Evolutionary conservation across 2,113 vertebrate genomes (phyloP).

Genomic region (Pungitius pungitius): DNA sequence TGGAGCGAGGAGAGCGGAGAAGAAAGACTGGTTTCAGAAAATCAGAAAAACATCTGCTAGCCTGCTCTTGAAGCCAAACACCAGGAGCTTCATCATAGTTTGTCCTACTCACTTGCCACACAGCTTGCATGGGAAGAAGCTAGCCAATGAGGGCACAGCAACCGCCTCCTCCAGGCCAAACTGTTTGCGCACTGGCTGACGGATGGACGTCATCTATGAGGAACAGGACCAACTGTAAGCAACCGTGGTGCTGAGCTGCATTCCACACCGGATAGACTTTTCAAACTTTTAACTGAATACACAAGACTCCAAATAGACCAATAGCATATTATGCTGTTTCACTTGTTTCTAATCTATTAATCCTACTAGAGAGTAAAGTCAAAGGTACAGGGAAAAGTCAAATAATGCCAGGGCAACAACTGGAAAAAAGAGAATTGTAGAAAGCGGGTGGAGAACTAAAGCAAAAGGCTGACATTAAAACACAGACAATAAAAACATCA

Average conservation of each 20-base stretch:
- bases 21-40: not conserved
- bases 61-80: constrained; percentile 17
- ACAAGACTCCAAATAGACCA: not conserved
- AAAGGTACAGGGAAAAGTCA: not conserved
- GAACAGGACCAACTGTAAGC: constrained; percentile 37
- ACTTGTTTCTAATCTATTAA: not conserved
- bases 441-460: not conserved
- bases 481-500: not conserved
- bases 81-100: not conserved
- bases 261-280: constrained; percentile 22
- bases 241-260: constrained; percentile 10
- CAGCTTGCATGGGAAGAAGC: constrained; percentile 83
- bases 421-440: not conserved
- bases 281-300: constrained; percentile 11
- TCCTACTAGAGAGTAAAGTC: no score
- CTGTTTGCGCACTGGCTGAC: constrained; percentile 56
- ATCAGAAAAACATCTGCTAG: constrained; percentile 51
- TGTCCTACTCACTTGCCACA: constrained; percentile 83
- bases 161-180: constrained; percentile 52
- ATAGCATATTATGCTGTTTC: not conserved
- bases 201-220: constrained; percentile 54
- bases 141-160: constrained; percentile 69
- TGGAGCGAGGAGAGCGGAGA: constrained; percentile 30
- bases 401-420: constrained; percentile 8
- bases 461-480: not conserved